A percentile compares a stretch with the other conserved stretches of the same genome.
Conservation (phyloP, 2,113 vertebrate genomes). For the Formicarius rufipectus region DNA sequence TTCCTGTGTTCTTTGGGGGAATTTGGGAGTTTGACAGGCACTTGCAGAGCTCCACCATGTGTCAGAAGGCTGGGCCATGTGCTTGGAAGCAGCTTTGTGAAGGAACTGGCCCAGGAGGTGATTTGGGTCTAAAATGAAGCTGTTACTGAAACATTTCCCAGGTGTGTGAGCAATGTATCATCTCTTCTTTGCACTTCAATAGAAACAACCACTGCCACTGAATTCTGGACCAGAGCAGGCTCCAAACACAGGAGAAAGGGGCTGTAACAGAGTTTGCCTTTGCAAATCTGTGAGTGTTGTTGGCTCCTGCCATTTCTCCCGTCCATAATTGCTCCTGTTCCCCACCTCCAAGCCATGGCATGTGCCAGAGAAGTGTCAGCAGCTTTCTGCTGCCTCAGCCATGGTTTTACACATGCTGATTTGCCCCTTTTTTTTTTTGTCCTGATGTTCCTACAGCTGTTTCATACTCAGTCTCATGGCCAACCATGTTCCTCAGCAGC, state of each 20-base stretch:
- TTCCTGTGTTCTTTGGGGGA: not conserved
- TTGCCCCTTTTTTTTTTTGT: not conserved
- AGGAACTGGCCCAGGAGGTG: not conserved
- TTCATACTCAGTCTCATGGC: not conserved
- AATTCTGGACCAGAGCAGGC: not conserved
- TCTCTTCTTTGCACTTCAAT: not conserved
- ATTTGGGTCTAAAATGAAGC: not conserved
- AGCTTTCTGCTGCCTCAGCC: not conserved
- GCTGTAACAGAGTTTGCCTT: not conserved
- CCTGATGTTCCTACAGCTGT: not conserved
- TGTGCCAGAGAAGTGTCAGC: constrained; percentile 13
- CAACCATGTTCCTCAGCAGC: fast-evolving
- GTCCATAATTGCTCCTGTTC: not conserved
- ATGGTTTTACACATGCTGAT: not conserved
- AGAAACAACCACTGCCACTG: not conserved
- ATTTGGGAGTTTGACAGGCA: not conserved
- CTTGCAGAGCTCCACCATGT: not conserved
- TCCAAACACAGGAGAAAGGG: not conserved
- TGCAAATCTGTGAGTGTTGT: not conserved
- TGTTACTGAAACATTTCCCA: not conserved
- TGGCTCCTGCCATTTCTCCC: not conserved
- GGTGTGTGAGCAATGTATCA: not conserved
- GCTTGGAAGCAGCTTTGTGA: not conserved
- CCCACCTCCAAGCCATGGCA: not conserved
- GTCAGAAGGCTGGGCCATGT: fast-evolving